Evolutionary conservation across 2,113 vertebrate species (phyloP).

Genomic region (Rhineura floridana): DNA sequence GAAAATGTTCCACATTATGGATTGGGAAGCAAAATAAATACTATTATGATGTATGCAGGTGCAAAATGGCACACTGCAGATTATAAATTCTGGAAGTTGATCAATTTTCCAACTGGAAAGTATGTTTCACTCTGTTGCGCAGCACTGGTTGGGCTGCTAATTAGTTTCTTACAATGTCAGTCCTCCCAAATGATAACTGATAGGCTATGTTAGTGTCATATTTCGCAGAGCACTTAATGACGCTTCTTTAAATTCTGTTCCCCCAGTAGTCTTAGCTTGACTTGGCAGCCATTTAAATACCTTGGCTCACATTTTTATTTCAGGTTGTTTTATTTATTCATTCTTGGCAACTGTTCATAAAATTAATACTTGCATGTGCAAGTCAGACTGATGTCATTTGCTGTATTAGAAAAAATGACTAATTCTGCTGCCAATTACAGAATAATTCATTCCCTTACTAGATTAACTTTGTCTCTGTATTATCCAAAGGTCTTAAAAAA

Average conservation of each 20-base stretch:
- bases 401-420: not conserved
- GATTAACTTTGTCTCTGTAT: not conserved
- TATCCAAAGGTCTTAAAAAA: not conserved
- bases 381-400: not conserved
- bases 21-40: not conserved
- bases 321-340: not conserved
- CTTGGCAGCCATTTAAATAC: not conserved
- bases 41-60: not conserved
- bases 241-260: conserved; percentile 9
- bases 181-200: not conserved
- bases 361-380: conserved; percentile 19
- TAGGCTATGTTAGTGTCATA: not conserved
- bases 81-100: not conserved
- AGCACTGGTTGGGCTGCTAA: not conserved
- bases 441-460: not conserved
- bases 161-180: not conserved
- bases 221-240: not conserved
- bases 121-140: not conserved
- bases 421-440: not conserved
- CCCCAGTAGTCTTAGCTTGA: not conserved
- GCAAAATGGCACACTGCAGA: not conserved
- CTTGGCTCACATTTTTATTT: conserved; percentile 22
- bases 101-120: not conserved
- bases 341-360: conserved; percentile 19
- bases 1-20: not conserved